Evolutionary conservation across 2,113 vertebrate species (phyloP).

Genomic region (Sapayoa aenigma): DNA sequence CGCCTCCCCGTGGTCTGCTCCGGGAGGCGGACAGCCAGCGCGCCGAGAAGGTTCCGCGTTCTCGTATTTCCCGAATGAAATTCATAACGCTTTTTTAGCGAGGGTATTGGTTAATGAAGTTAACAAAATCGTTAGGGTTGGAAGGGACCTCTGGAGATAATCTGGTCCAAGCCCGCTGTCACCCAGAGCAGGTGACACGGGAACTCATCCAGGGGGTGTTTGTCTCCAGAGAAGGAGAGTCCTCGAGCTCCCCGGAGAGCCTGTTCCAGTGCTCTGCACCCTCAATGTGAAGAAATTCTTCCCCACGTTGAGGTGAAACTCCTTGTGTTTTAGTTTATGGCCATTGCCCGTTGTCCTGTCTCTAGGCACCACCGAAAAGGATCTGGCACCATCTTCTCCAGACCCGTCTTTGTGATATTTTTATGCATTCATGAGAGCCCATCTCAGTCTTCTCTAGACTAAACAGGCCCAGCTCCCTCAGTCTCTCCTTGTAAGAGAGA

Average conservation of each 20-base stretch:
- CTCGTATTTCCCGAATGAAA: background rate
- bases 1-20: background rate
- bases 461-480: background rate
- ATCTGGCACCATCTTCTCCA: background rate
- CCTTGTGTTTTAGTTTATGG: background rate
- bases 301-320: background rate
- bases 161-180: no score
- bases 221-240: background rate
- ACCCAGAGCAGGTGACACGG: background rate
- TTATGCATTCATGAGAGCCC: background rate
- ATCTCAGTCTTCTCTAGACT: background rate
- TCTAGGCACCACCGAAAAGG: background rate
- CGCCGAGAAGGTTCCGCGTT: accelerated
- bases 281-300: background rate
- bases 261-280: background rate
- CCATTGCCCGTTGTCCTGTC: accelerated
- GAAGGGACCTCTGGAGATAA: background rate
- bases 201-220: background rate
- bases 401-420: background rate
- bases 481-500: background rate
- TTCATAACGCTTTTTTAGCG: background rate
- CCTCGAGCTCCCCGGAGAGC: background rate
- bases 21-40: no score
- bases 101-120: no score
- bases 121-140: background rate